These are phyloP conservation scores for Remorina albescens DNA, from an alignment of 2,797 vertebrate species.

Conservation along the genomic window DNA sequence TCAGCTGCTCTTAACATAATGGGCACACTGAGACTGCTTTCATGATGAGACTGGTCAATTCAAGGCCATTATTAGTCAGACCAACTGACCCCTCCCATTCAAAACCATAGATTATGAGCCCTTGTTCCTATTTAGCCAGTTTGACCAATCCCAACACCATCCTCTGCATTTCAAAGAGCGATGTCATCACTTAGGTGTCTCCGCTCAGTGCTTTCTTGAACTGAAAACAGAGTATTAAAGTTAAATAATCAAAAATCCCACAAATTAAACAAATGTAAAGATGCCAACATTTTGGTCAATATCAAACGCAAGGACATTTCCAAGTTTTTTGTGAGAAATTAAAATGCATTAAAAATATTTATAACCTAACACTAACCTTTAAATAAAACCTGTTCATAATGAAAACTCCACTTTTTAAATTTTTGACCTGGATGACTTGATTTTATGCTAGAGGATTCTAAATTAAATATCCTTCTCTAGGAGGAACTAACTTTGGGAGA, in stretches of 20 bases:
- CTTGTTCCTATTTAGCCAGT: slow-evolving; percentile 64
- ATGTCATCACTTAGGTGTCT: slow-evolving; percentile 73
- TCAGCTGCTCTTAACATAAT: not conserved
- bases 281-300: too few species aligned
- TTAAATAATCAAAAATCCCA: slow-evolving; percentile 29
- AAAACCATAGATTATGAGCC: slow-evolving; percentile 59
- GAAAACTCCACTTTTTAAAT: slow-evolving; percentile 41
- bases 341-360: slow-evolving; percentile 39
- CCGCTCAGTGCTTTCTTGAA: slow-evolving; percentile 37
- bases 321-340: slow-evolving; percentile 11
- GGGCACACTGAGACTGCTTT: slow-evolving; percentile 34
- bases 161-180: slow-evolving; percentile 41
- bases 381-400: slow-evolving; percentile 56
- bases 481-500: slow-evolving; percentile 6
- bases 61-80: slow-evolving; percentile 59
- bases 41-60: slow-evolving; percentile 45
- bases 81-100: slow-evolving; percentile 32
- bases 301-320: not conserved
- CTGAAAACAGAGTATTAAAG: slow-evolving; percentile 39
- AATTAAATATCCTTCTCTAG: slow-evolving; percentile 11
- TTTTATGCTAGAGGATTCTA: slow-evolving; percentile 12
- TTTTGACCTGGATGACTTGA: slow-evolving; percentile 12
- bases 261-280: too few species aligned
- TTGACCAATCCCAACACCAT: slow-evolving; percentile 42
- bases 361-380: slow-evolving; percentile 19